Conservation (phyloP, 2,113 vertebrate genomes). For the Pogona vitticeps region DNA sequence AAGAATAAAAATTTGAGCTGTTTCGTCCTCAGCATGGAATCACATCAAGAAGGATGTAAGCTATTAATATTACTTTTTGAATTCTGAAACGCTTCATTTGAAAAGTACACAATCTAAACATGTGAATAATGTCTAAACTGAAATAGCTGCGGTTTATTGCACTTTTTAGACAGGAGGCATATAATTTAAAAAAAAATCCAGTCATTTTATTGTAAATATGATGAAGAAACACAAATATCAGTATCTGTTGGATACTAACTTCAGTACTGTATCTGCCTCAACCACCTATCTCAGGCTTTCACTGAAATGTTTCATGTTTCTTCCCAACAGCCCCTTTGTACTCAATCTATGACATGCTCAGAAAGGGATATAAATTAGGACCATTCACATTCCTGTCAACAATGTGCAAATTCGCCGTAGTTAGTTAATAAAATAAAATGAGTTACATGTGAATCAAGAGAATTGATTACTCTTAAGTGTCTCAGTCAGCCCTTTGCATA, state of each 20-base stretch:
- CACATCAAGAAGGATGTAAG: background rate
- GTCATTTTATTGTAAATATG: background rate
- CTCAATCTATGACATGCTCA: conserved; percentile 25
- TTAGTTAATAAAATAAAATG: conserved; percentile 5
- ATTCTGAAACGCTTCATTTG: conserved; percentile 4
- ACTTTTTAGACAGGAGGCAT: conserved; percentile 1
- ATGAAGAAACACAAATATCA: background rate
- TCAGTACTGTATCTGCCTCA: background rate
- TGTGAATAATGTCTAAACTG: background rate
- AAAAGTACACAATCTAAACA: background rate
- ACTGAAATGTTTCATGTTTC: background rate
- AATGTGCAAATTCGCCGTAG: conserved; percentile 14
- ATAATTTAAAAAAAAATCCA: no score
- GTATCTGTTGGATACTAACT: conserved; percentile 6
- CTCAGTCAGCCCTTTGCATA: background rate
- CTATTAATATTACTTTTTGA: background rate
- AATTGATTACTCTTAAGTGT: background rate
- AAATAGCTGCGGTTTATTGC: conserved; percentile 14
- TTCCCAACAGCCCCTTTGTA: background rate
- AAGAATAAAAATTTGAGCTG: background rate
- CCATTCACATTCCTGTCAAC: conserved; percentile 21
- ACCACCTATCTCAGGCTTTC: background rate
- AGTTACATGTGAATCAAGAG: conserved; percentile 2
- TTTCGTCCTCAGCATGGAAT: background rate
- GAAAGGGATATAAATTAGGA: conserved; percentile 14